Evolutionary conservation across 2,888 invertebrate species (phyloP), one percentile per base, ranked within the genome.

Genomic region (Drosophila peninsularis): DNA sequence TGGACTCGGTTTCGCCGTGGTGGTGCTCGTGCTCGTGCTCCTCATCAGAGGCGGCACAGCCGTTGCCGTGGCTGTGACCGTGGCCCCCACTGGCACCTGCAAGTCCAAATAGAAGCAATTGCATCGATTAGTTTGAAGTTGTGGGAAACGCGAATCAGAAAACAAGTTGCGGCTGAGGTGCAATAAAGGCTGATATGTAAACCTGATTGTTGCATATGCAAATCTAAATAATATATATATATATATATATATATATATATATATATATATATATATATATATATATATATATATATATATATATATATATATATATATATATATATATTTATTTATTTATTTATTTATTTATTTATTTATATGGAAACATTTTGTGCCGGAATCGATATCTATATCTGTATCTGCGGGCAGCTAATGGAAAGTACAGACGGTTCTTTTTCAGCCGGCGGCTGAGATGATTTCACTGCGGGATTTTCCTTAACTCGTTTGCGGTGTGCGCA

Each of bases 11-110:
- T 44, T 63, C 62, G 5, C 19, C 14, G 5, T 75, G 71, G 17
- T 42, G 41, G 21, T 67, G 78, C 6, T 66, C 65, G 5, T 74
- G 63, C n/a, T n/a, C n/a, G 10, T 74, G 55, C 14, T 64, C 67
- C 5, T 73, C 65, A 2, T 0, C 41, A 7, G 65, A 7, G 3
- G 54, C 17, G 14, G 54, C 30, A 24, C 73, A 69, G 57, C 82
- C 52, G 47, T 62, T 68, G 61, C 88, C 78, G 61, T 83, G 83
- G 50, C 83, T 83, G 13, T 83, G 83, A 5, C 88, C 88, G 27
- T 83, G 83, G 14, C 88, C 88, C 14, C 71, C 80, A 41, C 53
- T 75, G 47, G 83, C 85, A 57, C 80, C 83, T 83, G 75, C 5
- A 62, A 52, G 39, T 2, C 11, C 5, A 50, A 14, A 32, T 9